Percentiles rank a stretch among this genome's conserved stretches.
phyloP scores from a whole-genome alignment of 1,140 invertebrate genomes.

The Sycophila sp. region DNA sequence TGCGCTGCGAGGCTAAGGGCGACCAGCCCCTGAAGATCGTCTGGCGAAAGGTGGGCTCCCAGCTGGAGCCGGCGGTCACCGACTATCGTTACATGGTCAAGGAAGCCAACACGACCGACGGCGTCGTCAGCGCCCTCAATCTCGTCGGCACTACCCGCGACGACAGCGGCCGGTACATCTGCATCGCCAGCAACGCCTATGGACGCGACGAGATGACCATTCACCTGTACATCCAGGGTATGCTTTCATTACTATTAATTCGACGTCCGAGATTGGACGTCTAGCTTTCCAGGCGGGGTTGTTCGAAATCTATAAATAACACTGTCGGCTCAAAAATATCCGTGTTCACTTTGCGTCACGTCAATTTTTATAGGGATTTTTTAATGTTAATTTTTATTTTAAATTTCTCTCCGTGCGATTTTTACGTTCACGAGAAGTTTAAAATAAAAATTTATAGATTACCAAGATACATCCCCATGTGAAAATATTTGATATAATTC shows the following conservation, averaged over 20 bases:
- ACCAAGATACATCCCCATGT: no score
- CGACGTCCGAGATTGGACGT: neutral
- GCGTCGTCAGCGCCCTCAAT: slow-evolving; percentile 84
- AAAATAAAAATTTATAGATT: no score
- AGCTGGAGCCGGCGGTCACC: slow-evolving; percentile 56
- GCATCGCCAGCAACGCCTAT: slow-evolving; percentile 87
- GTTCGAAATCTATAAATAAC: no score
- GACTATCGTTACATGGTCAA: slow-evolving; percentile 64
- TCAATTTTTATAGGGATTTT: no score
- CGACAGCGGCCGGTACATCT: slow-evolving; percentile 90
- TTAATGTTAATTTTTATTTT: no score
- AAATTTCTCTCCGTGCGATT: no score
- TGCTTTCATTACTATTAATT: neutral
- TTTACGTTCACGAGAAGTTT: no score
- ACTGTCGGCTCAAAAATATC: no score
- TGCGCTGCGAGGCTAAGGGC: slow-evolving; percentile 89
- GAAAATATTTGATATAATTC: no score
- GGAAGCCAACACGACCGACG: slow-evolving; percentile 65
- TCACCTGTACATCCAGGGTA: slow-evolving; percentile 90
- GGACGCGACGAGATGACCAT: slow-evolving; percentile 92
- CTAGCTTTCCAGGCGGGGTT: no score
- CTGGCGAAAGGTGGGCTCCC: slow-evolving; percentile 72
- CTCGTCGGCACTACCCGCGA: slow-evolving; percentile 85
- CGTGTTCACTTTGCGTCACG: no score
- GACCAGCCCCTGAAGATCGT: slow-evolving; percentile 88